Base-by-base conservation (phyloP, 1,140 invertebrate genomes). In the Choristoneura fumiferana region DNA sequence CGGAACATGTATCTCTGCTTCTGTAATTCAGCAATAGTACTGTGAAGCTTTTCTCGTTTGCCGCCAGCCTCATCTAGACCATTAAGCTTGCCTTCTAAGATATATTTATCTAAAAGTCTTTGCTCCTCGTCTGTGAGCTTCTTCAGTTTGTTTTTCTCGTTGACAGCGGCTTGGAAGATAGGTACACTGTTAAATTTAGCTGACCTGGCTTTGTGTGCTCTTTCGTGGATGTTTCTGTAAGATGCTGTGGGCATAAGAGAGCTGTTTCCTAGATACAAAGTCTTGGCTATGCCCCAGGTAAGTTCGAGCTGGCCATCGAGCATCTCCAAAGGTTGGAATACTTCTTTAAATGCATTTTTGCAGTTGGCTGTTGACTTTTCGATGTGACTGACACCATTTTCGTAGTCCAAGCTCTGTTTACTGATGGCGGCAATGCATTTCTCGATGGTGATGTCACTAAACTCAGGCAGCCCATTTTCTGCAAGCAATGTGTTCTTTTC, bases 241-340 rank as follows among this genome's bases (percentile, higher is more conserved):
- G 91, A 93, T 71, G 93, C 93, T 5, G 93, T 94, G 6, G 95
- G 93, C 91, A 96, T 95, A 14, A 95, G 69, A n/a, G 93, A 93
- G 67, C 92, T 93, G 74, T 95, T 95, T n/a, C 95, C 94, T 53
- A 95, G 89, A 76, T 94, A 96, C 8, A 98, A 84, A 18, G 94
- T 93, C 81, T 96, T 97, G 0, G 95, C 93, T 62, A 96, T 91
- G 29, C 95, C 95, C 95, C 95, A 97, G n/a, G 95, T 96, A 33
- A 93, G 92, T 72, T 96, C 94, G 35, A 98, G 86, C 14, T 94
- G 93, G 6, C 91, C 91, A 17, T 92, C 92, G 0, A 94, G 78
- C 63, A 93, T 91, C 74, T 98, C 97, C 8, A 98, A 73, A 8
- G 95, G 94, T 55, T 93, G 80, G 57, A 98, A 92, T n/a, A 97